phyloP scores from a whole-genome alignment of 2,888 invertebrate genomes.

The Idaea dimidiata region DNA sequence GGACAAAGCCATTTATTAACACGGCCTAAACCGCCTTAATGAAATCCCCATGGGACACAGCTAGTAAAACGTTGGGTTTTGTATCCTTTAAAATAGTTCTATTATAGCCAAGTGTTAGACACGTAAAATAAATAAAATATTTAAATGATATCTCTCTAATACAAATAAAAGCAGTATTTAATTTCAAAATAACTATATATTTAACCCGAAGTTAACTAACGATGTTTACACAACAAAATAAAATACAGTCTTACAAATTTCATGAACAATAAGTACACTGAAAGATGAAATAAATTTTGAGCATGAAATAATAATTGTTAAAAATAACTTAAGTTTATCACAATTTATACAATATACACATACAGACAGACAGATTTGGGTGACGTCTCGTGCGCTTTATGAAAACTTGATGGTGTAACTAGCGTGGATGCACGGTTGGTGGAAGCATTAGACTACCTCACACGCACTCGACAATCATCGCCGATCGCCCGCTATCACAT shows the following conservation, averaged over 20 bases:
- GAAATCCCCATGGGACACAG: too few species aligned
- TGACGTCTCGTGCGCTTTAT: constrained; percentile 42
- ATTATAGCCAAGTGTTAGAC: neutral
- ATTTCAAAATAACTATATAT: constrained; percentile 66
- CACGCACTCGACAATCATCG: constrained; percentile 12
- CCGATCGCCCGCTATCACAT: constrained; percentile 16
- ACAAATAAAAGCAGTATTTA: constrained; percentile 16
- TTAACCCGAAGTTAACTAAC: constrained; percentile 75
- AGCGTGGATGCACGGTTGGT: neutral
- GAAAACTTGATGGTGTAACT: constrained; percentile 23
- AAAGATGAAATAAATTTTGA: constrained; percentile 63
- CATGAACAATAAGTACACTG: constrained; percentile 77
- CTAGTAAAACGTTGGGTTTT: too few species aligned
- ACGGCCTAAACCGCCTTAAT: too few species aligned
- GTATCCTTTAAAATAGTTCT: neutral
- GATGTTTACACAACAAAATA: constrained; percentile 76
- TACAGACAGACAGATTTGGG: constrained; percentile 38
- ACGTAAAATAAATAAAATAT: constrained; percentile 5
- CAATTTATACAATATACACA: constrained; percentile 61
- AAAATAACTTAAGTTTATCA: constrained; percentile 59
- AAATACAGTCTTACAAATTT: constrained; percentile 80
- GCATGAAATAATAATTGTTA: constrained; percentile 39
- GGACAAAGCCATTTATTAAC: too few species aligned
- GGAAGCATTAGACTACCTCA: constrained; percentile 11
- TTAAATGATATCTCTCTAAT: too few species aligned